A percentile compares a stretch with the other conserved stretches of the same genome.
Evolutionary conservation across 2,888 invertebrate genomes (phyloP).

Genomic region (Thymelicus lineola): DNA sequence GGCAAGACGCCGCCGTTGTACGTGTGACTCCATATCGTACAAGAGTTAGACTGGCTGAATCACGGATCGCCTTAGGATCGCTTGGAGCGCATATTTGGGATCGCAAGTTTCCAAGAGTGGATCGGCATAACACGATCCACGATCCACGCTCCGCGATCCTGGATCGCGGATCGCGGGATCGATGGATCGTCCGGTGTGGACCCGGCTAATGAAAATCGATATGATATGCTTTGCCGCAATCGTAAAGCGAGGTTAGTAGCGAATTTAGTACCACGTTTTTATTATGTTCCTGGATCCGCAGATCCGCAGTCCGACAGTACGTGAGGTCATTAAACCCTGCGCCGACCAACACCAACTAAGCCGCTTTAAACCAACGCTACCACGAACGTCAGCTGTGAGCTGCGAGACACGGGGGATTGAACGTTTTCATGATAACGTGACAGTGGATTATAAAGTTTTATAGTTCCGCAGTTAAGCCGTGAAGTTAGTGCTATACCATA

Average conservation of each 20-base stretch:
- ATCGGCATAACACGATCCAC: too few relatives aligned
- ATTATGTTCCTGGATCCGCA: conserved; percentile 29
- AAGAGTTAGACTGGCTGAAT: too few relatives aligned
- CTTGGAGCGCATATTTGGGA: too few relatives aligned
- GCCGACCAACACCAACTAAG: conserved; percentile 23
- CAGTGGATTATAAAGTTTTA: conserved; percentile 21
- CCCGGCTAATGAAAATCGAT: conserved; percentile 55
- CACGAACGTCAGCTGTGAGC: conserved; percentile 21
- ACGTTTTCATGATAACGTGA: conserved; percentile 22
- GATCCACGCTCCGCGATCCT: too few relatives aligned
- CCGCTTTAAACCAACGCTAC: conserved; percentile 31
- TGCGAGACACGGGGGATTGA: conserved; percentile 8
- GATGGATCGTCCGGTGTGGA: too few relatives aligned
- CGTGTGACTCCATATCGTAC: too few relatives aligned
- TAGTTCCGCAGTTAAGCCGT: not conserved
- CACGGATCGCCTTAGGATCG: too few relatives aligned
- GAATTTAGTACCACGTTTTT: conserved; percentile 37
- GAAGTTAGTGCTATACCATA: not conserved
- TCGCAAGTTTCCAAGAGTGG: too few relatives aligned
- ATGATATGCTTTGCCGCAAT: conserved; percentile 61
- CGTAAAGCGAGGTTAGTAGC: conserved; percentile 60
- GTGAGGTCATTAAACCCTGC: conserved; percentile 39
- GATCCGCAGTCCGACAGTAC: conserved; percentile 28
- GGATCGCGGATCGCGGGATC: too few relatives aligned
- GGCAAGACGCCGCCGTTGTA: too few relatives aligned